These are phyloP conservation scores for Zaprionus bogoriensis DNA, from an alignment of 2,888 invertebrate genomes.

Conservation along the genomic window DNA sequence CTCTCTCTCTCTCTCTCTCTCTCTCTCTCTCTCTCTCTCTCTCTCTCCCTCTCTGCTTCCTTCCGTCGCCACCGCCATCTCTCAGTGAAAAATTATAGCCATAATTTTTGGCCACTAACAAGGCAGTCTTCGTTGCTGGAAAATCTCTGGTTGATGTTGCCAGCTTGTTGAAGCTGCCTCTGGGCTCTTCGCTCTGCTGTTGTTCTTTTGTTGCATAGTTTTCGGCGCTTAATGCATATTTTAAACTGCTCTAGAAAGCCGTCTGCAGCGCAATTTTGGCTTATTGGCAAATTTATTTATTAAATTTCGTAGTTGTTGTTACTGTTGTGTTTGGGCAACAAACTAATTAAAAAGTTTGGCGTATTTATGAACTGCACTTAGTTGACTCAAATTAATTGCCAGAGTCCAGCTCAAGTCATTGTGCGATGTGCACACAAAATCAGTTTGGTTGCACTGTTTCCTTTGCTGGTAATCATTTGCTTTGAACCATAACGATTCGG, in stretches of 20 bases:
- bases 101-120: constrained; percentile 70
- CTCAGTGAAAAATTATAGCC: constrained; percentile 65
- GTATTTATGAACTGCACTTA: constrained; percentile 44
- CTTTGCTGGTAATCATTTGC: constrained; percentile 63
- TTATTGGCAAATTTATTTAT: constrained; percentile 74
- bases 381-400: constrained; percentile 58
- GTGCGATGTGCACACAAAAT: constrained; percentile 31
- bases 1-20: constrained; percentile 3
- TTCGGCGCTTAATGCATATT: constrained; percentile 64
- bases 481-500: constrained; percentile 43
- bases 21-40: not conserved
- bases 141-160: constrained; percentile 42
- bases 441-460: constrained; percentile 75
- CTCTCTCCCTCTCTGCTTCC: constrained; percentile 18
- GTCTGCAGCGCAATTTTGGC: constrained; percentile 61
- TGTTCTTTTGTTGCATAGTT: constrained; percentile 46
- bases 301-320: constrained; percentile 49
- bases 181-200: not conserved
- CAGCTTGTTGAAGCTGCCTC: constrained; percentile 36
- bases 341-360: constrained; percentile 69
- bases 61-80: too few relatives aligned
- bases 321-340: constrained; percentile 48
- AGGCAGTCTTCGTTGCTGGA: constrained; percentile 33
- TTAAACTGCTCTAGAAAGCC: constrained; percentile 51
- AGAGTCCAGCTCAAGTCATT: constrained; percentile 44